These are phyloP conservation scores for Blastobasis adustella DNA, from an alignment of 2,888 invertebrate species.

Conservation along the genomic window DNA sequence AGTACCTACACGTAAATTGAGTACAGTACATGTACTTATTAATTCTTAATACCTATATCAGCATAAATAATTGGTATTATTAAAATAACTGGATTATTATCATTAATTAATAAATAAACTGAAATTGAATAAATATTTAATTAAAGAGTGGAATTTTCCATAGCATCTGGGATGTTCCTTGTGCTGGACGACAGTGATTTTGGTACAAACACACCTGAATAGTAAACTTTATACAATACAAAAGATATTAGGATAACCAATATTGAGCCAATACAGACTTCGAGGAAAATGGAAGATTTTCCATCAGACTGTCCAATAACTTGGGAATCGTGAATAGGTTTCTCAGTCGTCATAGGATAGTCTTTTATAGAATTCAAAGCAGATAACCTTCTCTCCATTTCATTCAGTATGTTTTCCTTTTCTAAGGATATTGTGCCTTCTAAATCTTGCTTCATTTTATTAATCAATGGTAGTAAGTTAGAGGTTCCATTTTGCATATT, in stretches of 20 bases:
- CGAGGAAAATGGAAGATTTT: slow-evolving; percentile 20
- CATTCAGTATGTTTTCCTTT: slow-evolving; percentile 19
- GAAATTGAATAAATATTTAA: too few species aligned
- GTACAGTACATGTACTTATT: too few species aligned
- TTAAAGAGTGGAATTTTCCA: slow-evolving; percentile 15
- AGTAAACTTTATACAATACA: slow-evolving; percentile 19
- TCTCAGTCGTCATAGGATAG: background rate
- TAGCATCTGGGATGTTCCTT: slow-evolving; percentile 16
- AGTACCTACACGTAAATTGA: too few species aligned
- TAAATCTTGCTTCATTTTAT: slow-evolving; percentile 21
- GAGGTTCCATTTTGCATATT: slow-evolving; percentile 14
- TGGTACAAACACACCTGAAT: slow-evolving; percentile 16
- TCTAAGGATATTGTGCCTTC: slow-evolving; percentile 19
- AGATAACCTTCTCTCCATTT: slow-evolving; percentile 20
- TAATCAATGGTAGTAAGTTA: slow-evolving; percentile 17
- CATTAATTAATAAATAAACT: too few species aligned
- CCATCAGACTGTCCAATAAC: slow-evolving; percentile 1
- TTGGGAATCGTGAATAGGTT: background rate
- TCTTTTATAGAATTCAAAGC: slow-evolving; percentile 10
- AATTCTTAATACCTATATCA: too few species aligned
- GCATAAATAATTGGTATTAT: too few species aligned
- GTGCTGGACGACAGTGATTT: slow-evolving; percentile 15
- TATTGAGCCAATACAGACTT: slow-evolving; percentile 22
- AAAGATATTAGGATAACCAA: slow-evolving; percentile 16
- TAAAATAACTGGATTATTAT: too few species aligned